These are phyloP conservation scores for Coreius guichenoti DNA, from an alignment of 2,797 vertebrate genomes.

Conservation along the genomic window DNA sequence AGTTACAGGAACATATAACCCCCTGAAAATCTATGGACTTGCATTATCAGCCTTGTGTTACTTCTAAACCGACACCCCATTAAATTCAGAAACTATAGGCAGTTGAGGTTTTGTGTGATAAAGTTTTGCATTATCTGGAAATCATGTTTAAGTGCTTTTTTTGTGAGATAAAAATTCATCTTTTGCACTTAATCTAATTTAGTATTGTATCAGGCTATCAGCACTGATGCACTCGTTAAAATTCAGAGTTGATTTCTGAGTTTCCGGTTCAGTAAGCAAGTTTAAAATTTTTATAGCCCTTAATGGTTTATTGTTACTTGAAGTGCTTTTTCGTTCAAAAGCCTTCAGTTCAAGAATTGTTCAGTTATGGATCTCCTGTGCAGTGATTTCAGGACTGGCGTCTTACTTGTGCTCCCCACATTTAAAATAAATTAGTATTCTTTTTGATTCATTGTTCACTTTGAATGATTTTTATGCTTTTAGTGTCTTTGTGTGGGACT, in stretches of 20 bases:
- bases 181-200: slow-evolving; percentile 11
- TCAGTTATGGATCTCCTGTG: background rate
- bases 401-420: background rate
- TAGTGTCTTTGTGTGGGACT: background rate
- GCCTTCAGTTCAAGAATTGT: background rate
- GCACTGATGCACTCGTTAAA: background rate
- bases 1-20: background rate
- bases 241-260: slow-evolving; percentile 15
- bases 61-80: background rate
- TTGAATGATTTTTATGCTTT: background rate
- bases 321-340: slow-evolving; percentile 23
- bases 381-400: slow-evolving; percentile 6
- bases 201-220: slow-evolving; percentile 7
- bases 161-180: background rate
- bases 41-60: background rate
- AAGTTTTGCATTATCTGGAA: background rate
- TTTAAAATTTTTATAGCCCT: background rate
- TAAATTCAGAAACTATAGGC: background rate
- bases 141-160: slow-evolving; percentile 20
- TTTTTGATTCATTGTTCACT: background rate
- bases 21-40: background rate
- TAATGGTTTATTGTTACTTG: slow-evolving; percentile 17
- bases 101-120: background rate
- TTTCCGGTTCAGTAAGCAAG: slow-evolving; percentile 23
- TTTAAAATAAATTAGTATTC: background rate